Conservation (phyloP, 2,797 vertebrate genomes). For the Brachyrhaphis roseni region DNA sequence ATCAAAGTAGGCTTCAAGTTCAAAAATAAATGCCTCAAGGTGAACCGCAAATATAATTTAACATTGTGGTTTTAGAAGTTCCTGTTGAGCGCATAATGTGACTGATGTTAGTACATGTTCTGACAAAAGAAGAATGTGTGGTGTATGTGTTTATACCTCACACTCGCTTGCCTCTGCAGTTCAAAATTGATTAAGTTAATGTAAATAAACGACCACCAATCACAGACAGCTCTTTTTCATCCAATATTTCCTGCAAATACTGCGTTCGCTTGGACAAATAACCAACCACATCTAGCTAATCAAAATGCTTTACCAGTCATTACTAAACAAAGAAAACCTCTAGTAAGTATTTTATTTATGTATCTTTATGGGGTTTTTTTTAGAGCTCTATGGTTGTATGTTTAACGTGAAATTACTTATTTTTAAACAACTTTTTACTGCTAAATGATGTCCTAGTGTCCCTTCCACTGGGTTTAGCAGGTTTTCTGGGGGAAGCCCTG, state of each 20-base stretch:
- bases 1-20: not conserved
- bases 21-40: not conserved
- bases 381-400: no score
- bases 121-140: not conserved
- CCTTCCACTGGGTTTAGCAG: not conserved
- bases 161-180: not conserved
- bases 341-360: no score
- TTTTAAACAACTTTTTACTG: not conserved
- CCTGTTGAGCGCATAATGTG: not conserved
- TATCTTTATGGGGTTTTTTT: no score
- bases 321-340: no score
- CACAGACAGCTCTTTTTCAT: not conserved
- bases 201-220: not conserved
- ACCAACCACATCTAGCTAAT: not conserved
- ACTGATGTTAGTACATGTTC: not conserved
- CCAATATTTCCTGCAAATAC: not conserved
- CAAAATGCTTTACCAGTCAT: no score
- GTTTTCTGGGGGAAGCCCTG: not conserved
- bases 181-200: not conserved
- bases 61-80: not conserved
- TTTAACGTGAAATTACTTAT: not conserved
- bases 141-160: not conserved
- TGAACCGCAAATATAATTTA: not conserved
- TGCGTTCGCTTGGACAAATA: not conserved
- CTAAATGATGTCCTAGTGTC: no score